These are phyloP conservation scores for Phalacrocorax aristotelis DNA, from an alignment of 2,113 vertebrate species.

Conservation along the genomic window DNA sequence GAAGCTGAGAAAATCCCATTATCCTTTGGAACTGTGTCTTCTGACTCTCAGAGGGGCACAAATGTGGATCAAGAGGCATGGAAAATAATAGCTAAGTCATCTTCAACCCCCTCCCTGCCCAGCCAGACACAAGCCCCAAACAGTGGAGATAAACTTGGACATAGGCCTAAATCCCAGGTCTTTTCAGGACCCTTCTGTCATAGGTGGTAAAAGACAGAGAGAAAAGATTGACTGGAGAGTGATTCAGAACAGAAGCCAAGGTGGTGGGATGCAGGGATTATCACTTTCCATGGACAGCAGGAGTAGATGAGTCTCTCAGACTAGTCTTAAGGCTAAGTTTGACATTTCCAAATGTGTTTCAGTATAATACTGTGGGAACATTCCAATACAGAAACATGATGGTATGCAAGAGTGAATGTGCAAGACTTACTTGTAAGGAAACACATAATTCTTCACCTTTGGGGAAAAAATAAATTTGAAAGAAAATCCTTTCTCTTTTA, in stretches of 20 bases:
- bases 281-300: fast-evolving
- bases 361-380: neutral
- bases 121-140: neutral
- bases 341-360: neutral
- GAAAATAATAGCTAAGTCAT: neutral
- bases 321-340: neutral
- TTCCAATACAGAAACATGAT: neutral
- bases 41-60: neutral
- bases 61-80: neutral
- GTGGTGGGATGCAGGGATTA: neutral
- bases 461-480: neutral
- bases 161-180: neutral
- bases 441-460: neutral
- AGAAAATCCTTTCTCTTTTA: neutral
- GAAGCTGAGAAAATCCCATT: neutral
- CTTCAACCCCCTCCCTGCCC: fast-evolving
- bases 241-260: neutral
- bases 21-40: neutral
- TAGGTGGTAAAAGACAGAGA: neutral
- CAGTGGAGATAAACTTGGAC: neutral
- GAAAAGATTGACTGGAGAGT: neutral
- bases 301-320: neutral
- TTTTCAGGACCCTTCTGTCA: neutral
- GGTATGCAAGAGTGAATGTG: neutral
- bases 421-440: neutral